Percentiles rank a stretch among this genome's conserved stretches.
Evolutionary conservation across 2,113 vertebrate genomes (phyloP).

Genomic region (Maccullochella peelii): DNA sequence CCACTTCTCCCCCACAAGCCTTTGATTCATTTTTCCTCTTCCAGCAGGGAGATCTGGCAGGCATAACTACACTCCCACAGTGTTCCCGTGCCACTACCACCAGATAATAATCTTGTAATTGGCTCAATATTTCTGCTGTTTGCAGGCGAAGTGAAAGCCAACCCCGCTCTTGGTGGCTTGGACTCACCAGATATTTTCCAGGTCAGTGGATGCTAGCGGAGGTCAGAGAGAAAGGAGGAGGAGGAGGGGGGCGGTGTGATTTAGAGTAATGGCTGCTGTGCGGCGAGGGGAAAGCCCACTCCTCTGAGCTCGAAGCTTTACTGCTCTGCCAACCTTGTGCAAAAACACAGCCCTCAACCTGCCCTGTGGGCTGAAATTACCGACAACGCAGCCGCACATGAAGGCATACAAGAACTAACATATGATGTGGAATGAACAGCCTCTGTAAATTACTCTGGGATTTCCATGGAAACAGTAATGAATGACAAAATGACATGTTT

Average conservation of each 20-base stretch:
- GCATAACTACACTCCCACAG: slow-evolving; percentile 77
- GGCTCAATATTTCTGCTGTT: slow-evolving; percentile 85
- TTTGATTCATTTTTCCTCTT: slow-evolving; percentile 77
- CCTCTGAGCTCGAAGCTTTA: slow-evolving; percentile 52
- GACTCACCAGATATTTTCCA: slow-evolving; percentile 79
- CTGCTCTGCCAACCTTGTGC: slow-evolving; percentile 56
- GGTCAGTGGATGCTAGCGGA: slow-evolving; percentile 75
- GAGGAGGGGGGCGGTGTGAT: slow-evolving; percentile 48
- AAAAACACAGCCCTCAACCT: slow-evolving; percentile 54
- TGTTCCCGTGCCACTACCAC: slow-evolving; percentile 66
- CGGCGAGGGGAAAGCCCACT: slow-evolving; percentile 53
- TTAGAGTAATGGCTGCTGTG: slow-evolving; percentile 73
- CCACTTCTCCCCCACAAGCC: slow-evolving; percentile 54
- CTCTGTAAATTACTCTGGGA: neutral
- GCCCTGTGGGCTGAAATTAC: slow-evolving; percentile 22
- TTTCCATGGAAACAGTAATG: slow-evolving; percentile 2
- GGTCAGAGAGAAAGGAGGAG: slow-evolving; percentile 70
- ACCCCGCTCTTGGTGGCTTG: slow-evolving; percentile 51
- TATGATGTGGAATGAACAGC: neutral
- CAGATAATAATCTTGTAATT: slow-evolving; percentile 87
- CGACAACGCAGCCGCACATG: neutral
- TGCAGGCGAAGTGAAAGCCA: slow-evolving; percentile 58
- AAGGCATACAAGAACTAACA: slow-evolving; percentile 17
- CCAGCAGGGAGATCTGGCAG: slow-evolving; percentile 68
- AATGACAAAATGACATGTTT: slow-evolving; percentile 2